Evolutionary conservation across 2,888 invertebrate species (phyloP).

Genomic region (Ptychoptera contaminata): DNA sequence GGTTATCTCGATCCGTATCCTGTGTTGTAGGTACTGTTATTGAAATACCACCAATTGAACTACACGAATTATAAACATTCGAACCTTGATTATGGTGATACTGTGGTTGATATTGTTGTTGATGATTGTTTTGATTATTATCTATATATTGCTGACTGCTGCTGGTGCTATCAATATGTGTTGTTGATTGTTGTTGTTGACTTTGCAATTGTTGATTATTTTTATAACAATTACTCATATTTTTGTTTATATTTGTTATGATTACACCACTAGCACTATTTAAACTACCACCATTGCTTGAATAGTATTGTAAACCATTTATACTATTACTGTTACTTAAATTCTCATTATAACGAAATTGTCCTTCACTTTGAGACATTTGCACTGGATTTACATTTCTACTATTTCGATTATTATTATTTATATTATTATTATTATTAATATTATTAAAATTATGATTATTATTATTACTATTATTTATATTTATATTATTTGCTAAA

Average conservation of each 20-base stretch:
- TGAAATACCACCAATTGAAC: conserved; percentile 22
- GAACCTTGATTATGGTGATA: conserved; percentile 17
- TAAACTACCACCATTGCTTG: no score
- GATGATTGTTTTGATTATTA: no score
- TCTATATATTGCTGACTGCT: not conserved
- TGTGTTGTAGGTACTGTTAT: conserved; percentile 20
- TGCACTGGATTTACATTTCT: conserved; percentile 8
- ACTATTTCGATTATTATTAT: conserved; percentile 7
- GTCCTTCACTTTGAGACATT: conserved; percentile 27
- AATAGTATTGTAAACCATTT: no score
- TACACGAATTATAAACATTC: conserved; percentile 21
- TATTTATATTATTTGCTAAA: conserved; percentile 18
- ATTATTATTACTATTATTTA: conserved; percentile 24
- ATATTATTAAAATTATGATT: conserved; percentile 10
- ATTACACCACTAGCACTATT: no score
- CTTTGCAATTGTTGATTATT: not conserved
- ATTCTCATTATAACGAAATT: conserved; percentile 20
- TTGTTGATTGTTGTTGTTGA: not conserved
- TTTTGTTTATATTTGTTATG: no score
- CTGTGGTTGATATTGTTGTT: conserved; percentile 21
- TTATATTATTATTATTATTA: conserved; percentile 7
- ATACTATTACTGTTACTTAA: no score
- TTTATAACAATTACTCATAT: no score
- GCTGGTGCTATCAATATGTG: not conserved
- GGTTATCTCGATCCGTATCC: conserved; percentile 17